These are phyloP conservation scores for Acanthosepion esculentum DNA, from an alignment of 2,888 invertebrate genomes.

Conservation along the genomic window DNA sequence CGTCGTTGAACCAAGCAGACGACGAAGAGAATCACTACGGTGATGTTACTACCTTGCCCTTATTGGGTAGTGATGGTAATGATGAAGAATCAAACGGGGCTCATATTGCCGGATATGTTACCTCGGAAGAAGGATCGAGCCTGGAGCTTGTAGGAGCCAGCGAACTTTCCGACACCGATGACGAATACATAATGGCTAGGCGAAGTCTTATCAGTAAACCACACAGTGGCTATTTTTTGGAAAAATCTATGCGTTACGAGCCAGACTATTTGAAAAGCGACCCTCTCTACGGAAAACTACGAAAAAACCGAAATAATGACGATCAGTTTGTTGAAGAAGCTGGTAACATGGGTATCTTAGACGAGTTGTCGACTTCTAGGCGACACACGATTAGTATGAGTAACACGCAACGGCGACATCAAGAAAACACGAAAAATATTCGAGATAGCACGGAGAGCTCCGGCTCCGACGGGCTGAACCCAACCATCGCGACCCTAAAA, in stretches of 20 bases:
- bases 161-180: not conserved
- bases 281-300: not conserved
- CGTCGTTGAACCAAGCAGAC: not conserved
- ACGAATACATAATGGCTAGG: constrained; percentile 24
- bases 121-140: not conserved
- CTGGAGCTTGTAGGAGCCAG: not conserved
- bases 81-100: not conserved
- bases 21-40: not conserved
- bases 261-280: constrained; percentile 38
- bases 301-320: not conserved
- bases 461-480: not conserved
- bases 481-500: not conserved
- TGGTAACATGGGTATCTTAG: not conserved
- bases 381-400: not conserved
- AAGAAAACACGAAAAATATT: not conserved
- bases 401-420: not conserved
- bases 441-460: not conserved
- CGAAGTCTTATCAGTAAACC: not conserved
- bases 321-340: not conserved
- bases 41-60: too few relatives aligned
- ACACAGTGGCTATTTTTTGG: not conserved
- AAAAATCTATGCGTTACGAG: not conserved
- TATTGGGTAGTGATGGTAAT: not conserved
- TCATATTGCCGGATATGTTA: not conserved
- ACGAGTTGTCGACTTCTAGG: not conserved